Evolutionary conservation across 2,888 invertebrate species (phyloP).

Genomic region (Schizaphis graminum): DNA sequence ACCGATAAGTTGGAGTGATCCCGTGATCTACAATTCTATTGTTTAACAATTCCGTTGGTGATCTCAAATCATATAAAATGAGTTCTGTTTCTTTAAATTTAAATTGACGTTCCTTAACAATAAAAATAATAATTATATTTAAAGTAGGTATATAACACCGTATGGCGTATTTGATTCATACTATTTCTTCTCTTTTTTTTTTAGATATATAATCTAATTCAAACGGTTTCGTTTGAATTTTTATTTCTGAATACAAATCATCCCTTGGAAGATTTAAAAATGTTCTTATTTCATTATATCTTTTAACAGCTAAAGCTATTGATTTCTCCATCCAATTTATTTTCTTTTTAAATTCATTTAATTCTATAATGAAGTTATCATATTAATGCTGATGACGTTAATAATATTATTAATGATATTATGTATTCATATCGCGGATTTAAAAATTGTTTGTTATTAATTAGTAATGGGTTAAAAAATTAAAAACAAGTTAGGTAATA

Average conservation of each 20-base stretch:
- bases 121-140: background rate
- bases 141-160: background rate
- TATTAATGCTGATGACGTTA: background rate
- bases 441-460: background rate
- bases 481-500: background rate
- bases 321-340: slow-evolving; percentile 42
- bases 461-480: background rate
- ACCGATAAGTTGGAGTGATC: slow-evolving; percentile 19
- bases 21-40: slow-evolving; percentile 29
- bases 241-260: background rate
- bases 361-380: background rate
- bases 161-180: background rate
- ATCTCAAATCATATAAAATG: slow-evolving; percentile 15
- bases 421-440: background rate
- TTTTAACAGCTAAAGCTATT: background rate
- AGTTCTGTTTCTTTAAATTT: slow-evolving; percentile 24
- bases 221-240: background rate
- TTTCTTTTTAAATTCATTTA: background rate
- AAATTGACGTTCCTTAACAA: background rate
- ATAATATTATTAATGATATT: no score
- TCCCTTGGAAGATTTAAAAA: slow-evolving; percentile 18
- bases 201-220: slow-evolving; percentile 1
- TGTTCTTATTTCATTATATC: slow-evolving; percentile 32
- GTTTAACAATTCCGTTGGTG: slow-evolving; percentile 10
- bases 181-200: slow-evolving; percentile 16